Base-by-base conservation (phyloP, 2,888 invertebrate genomes). In the Agrypnus murinus region DNA sequence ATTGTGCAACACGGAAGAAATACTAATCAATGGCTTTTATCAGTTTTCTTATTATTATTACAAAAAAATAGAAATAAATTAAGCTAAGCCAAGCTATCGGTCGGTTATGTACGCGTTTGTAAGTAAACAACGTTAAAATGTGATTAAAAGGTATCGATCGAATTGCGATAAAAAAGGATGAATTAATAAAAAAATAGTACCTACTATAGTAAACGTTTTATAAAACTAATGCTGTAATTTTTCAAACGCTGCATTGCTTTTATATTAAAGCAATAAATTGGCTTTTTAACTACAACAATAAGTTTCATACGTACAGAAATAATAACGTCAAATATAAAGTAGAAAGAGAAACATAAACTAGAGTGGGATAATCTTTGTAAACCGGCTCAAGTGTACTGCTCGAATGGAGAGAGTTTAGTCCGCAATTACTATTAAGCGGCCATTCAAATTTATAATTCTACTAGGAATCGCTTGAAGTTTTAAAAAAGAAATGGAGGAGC, bases 311-410 rank as follows among this genome's bases (percentile, higher is more conserved):
- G 78, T 80, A 75, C 73, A 79, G 80, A 79, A 81, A 81, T 81
- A 81, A 80, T 78, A 81, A 78, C 77, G 77, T 77, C 76, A 78
- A 77, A 77, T 77, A 79, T 73, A 80, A 80, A 80, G 77, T 79
- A 83, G 82, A 83, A 80, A 82, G 82, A 83, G 83, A 82, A 78
- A 82, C 78, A 83, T 79, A 81, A 80, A 80, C 76, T 80, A 78
- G 79, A 82, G 80, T 82, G 79, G 81, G 81, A 81, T 82, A 82
- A 82, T 82, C 81, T 81, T 81, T 78, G 79, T 81, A 81, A 82
- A 81, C 81, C 81, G 80, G 81, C 81, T 82, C 79, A 80, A 81
- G 80, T 81, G 81, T 79, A 74, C 70, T 79, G 79, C 80, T 81
- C 79, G 76, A 78, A 76, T 80, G 78, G 78, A 78, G 78, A 74